Base-by-base conservation (phyloP, 2,888 invertebrate genomes). In the Morpho achilles region DNA sequence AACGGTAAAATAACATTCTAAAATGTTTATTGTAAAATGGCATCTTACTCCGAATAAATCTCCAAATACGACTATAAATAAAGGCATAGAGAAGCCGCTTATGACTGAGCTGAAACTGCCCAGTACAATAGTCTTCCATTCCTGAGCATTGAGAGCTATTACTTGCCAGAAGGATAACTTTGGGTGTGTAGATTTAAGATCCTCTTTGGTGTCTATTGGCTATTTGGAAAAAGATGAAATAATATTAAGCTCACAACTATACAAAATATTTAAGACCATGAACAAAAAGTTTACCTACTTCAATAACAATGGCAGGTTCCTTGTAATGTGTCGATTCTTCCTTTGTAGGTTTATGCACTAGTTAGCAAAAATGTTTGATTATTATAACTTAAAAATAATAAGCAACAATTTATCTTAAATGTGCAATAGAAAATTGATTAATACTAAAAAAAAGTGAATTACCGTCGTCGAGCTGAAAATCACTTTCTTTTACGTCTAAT, bases 11-110 rank as follows among this genome's bases (percentile, higher is more conserved):
- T 16, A 16, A 16, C 16, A 16, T 16, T 16, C 16, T 47, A 42
- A 3, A 22, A 42, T 8, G 8, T 42, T 8, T 42, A 8, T 8
- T 8, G 42, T 42, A 42, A 61, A 60, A 16, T 50, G 56, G 5
- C 9, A 43, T 77, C 87, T 82, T 79, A 93, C 93, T 59, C 93
- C 92, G 50, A 94, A 76, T 66, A 94, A 91, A 69, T 93, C 92
- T 61, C 95, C 95, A 70, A 95, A 95, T 4, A 94, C 77, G 23
- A 95, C 77, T 0, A 94, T 93, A 76, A 94, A 95, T 7, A 93
- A 67, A 1, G 95, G 95, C 92, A 93, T 93, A 7, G 93, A 91
- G 67, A 91, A 92, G 6, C 95, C 95, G 80, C 93, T 92, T 8
- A 94, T 71, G 7, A 92, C 68, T 0, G 94, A 92, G 22, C 92